Percentiles rank a stretch among this genome's conserved stretches.
Evolutionary conservation across 92 coral and sea anemone species (phyloP).

Genomic region (Parazoanthus atlanticus): DNA sequence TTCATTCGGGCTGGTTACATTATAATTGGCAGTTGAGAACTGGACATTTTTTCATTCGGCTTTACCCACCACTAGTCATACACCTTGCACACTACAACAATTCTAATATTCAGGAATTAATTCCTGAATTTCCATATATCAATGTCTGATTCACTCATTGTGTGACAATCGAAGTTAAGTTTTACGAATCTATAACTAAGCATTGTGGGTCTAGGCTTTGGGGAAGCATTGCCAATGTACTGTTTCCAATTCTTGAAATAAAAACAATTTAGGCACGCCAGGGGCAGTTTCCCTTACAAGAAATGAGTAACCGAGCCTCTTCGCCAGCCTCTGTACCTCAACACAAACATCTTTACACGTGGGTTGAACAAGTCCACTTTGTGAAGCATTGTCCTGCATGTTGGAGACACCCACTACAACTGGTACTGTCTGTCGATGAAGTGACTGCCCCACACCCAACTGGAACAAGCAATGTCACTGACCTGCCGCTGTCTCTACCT

Average conservation of each 20-base stretch:
- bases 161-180: too few relatives aligned
- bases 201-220: too few relatives aligned
- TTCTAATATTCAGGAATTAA: too few relatives aligned
- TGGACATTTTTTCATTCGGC: background rate
- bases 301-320: background rate
- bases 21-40: too few relatives aligned
- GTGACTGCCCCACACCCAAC: background rate
- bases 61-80: too few relatives aligned
- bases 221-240: too few relatives aligned
- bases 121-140: too few relatives aligned
- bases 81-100: too few relatives aligned
- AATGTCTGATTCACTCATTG: too few relatives aligned
- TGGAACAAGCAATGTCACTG: constrained; percentile 26
- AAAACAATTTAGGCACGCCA: background rate
- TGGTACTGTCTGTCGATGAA: constrained; percentile 47
- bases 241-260: too few relatives aligned
- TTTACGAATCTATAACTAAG: too few relatives aligned
- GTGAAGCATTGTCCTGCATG: constrained; percentile 50
- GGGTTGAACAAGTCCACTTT: constrained; percentile 75
- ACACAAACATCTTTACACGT: constrained; percentile 51
- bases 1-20: too few relatives aligned
- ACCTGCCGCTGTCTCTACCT: constrained; percentile 72
- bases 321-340: background rate
- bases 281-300: background rate
- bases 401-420: constrained; percentile 74